Evolutionary conservation across 53 echinoderm and acorn worm species (phyloP), one percentile per base, ranked within the genome.

Genomic region (Hippasteria phrygiana): DNA sequence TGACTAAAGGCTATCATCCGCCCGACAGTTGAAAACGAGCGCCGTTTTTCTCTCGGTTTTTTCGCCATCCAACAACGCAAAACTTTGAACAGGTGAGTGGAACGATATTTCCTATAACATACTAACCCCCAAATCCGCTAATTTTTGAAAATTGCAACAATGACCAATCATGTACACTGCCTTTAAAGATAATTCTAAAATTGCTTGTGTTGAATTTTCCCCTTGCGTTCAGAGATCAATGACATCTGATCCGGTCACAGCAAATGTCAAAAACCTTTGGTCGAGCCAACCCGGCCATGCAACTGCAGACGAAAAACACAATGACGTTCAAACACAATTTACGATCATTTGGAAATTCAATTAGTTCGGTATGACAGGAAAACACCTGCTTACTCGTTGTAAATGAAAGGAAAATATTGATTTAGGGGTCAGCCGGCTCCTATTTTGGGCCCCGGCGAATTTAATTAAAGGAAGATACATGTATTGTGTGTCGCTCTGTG

Each of bases 391-490:
- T 59, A 24, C 59, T 59, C 26, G n/a, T n/a, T 59, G 26, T 1
- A 3, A 8, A 0, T 59, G 59, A 26, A 59, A 59, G 0, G 3
- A 59, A 59, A 59, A 59, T 59, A 59, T 59, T 59, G 59, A 59
- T 59, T 26, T 24, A 14, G 22, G 2, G 55, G 59, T 24, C 3
- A 4, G 26, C 59, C 8, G 59, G 26, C 26, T 59, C 22, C 2
- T 59, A 59, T 59, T 59, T 24, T 24, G 7, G 9, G 59, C 26
- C 59, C 59, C 7, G 26, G 26, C n/a, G 22, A 8, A 24, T 6
- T 59, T 59, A 59, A 59, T 26, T 59, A 59, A 59, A 22, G 26
- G 59, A 59, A 59, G 59, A 59, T n/a, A n/a, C 59, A 59, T 24
- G 22, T 4, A 22, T 59, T 7, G 59, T 18, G n/a, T 0, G 26